Evolutionary conservation across 1,140 invertebrate genomes (phyloP).

Genomic region (Cataglyphis hispanica): DNA sequence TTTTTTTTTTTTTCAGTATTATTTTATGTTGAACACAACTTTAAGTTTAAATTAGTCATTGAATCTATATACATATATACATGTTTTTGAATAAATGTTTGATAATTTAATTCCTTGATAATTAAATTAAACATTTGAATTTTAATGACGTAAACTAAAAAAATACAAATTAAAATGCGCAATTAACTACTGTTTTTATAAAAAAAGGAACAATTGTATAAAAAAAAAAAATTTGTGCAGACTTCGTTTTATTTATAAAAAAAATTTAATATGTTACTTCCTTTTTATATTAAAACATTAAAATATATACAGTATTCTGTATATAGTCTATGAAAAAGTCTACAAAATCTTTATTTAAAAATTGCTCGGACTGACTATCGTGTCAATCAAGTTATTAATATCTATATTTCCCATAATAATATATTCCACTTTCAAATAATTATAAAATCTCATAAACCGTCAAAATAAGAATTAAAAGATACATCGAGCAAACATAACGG

Average conservation of each 20-base stretch:
- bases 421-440: conserved; percentile 32
- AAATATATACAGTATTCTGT: background rate
- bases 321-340: no score
- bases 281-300: background rate
- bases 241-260: background rate
- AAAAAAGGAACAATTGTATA: background rate
- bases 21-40: background rate
- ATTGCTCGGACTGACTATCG: background rate
- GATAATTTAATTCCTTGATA: no score
- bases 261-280: background rate
- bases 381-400: background rate
- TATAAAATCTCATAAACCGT: conserved; percentile 31
- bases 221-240: background rate
- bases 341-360: background rate
- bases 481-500: conserved; percentile 44
- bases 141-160: background rate
- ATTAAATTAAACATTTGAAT: background rate
- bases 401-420: background rate
- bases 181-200: background rate
- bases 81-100: no score
- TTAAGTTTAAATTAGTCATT: background rate
- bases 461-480: conserved; percentile 24
- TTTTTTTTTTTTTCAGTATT: background rate
- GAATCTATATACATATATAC: background rate
- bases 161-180: background rate